Evolutionary conservation across 2,888 invertebrate genomes (phyloP), one percentile per base, ranked within the genome.

Genomic region (Altica lythri): DNA sequence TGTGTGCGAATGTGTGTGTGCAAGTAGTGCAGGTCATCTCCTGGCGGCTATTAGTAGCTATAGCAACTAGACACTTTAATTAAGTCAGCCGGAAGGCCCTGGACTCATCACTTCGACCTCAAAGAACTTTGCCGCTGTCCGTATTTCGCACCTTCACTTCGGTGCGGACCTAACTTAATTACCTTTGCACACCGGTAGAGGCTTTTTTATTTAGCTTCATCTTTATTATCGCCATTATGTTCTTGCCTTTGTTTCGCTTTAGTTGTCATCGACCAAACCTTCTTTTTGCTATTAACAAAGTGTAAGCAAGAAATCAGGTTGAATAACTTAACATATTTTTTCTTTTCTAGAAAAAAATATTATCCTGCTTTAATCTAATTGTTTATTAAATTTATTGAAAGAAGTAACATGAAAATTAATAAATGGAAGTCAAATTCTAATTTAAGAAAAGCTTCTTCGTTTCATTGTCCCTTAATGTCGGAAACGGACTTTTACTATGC

Each of bases 1-100:
- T 58, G 58, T 56, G 48, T 56, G 63, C 48, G 45, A 58, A n/a
- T n/a, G 53, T 51, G 53, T 50, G 43, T 42, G 43, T 42, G 52
- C 34, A 44, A 27, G 29, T 25, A 58, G 61, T 53, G 52, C 63
- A 67, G 67, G 67, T 68, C 67, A 66, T 48, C 61, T 66, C 65
- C 62, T 61, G 61, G 61, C 56, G 64, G 67, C 71, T 70, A 70
- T 71, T 71, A 69, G 71, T 71, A 68, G 60, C 71, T 70, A 70
- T 71, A 69, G 71, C 71, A 68, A 71, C 71, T 66, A 18, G 40
- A 62, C 64, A 65, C 68, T 68, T 68, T 70, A 70, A 70, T 71
- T 71, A 70, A 70, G 69, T 65, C 66, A 56, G 63, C 62, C 65
- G 56, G 52, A 60, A 54, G 60, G 55, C 38, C 19, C 51, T 54